Evolutionary conservation across 2,113 vertebrate species (phyloP).

Genomic region (Pelodiscus sinensis): DNA sequence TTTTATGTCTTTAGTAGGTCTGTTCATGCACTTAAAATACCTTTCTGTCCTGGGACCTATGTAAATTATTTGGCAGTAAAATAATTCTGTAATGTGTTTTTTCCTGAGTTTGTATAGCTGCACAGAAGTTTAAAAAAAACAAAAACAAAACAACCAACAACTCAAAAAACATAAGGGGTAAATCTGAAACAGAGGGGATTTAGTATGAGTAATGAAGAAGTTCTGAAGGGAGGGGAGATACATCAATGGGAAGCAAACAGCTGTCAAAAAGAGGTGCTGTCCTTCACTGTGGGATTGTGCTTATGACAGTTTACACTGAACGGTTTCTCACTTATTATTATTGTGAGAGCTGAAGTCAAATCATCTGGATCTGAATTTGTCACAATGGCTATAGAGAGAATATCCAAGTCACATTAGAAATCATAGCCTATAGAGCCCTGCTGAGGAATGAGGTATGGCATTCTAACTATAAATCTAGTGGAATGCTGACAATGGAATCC

Average conservation of each 20-base stretch:
- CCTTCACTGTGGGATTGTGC: not conserved
- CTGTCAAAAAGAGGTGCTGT: not conserved
- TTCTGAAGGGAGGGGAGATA: not conserved
- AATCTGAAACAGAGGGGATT: not conserved
- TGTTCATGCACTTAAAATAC: not conserved
- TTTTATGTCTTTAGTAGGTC: not conserved
- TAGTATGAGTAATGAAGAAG: not conserved
- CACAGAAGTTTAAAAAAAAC: not conserved
- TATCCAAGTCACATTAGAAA: slow-evolving; percentile 48
- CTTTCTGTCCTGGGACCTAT: not conserved
- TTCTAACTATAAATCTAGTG: slow-evolving; percentile 36
- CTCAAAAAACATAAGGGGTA: too few species aligned
- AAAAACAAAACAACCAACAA: too few species aligned
- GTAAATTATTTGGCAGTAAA: slow-evolving; percentile 7
- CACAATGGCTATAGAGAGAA: slow-evolving; percentile 20
- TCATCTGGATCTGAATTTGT: slow-evolving; percentile 20
- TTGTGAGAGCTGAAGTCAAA: not conserved
- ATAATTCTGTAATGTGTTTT: not conserved
- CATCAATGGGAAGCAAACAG: not conserved
- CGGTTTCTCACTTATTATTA: not conserved
- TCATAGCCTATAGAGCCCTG: slow-evolving; percentile 19
- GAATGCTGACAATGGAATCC: slow-evolving; percentile 44
- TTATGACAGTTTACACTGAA: rapidly evolving
- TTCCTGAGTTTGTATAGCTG: not conserved
- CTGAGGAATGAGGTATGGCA: slow-evolving; percentile 12